A percentile compares a stretch with the other conserved stretches of the same genome.
Evolutionary conservation across 1,140 invertebrate species (phyloP).

Genomic region (Homalodisca vitripennis): DNA sequence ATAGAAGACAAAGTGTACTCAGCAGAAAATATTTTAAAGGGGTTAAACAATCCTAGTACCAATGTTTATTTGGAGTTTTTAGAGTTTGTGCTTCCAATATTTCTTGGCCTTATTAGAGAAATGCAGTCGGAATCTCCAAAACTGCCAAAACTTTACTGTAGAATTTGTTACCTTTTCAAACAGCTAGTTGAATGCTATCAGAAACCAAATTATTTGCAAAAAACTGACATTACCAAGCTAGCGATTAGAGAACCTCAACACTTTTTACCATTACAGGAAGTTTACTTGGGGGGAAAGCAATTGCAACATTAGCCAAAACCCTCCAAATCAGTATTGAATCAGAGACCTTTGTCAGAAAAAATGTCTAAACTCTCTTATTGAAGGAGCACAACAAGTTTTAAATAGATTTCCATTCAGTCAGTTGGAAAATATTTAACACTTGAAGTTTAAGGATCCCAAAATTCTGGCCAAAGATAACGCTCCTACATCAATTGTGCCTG

Average conservation of each 20-base stretch:
- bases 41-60: slow-evolving; percentile 26
- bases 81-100: slow-evolving; percentile 18
- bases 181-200: neutral
- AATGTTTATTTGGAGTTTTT: slow-evolving; percentile 25
- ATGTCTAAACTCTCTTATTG: slow-evolving; percentile 16
- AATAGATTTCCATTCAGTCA: no score
- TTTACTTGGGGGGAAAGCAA: slow-evolving; percentile 12
- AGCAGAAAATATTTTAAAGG: slow-evolving; percentile 20
- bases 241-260: slow-evolving; percentile 4
- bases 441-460: slow-evolving; percentile 7
- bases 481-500: no score
- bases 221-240: slow-evolving; percentile 12
- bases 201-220: slow-evolving; percentile 6
- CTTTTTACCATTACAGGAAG: slow-evolving; percentile 5
- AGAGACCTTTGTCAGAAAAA: slow-evolving; percentile 12
- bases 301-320: neutral
- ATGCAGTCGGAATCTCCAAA: slow-evolving; percentile 22
- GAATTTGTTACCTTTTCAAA: slow-evolving; percentile 12
- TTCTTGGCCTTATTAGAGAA: slow-evolving; percentile 19
- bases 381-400: no score
- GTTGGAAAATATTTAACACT: neutral
- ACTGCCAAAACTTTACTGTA: slow-evolving; percentile 14
- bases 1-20: slow-evolving; percentile 17
- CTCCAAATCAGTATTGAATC: slow-evolving; percentile 7
- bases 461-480: neutral